Conservation (phyloP, 2,888 invertebrate species). For the Megaustenia siamemsis region DNA sequence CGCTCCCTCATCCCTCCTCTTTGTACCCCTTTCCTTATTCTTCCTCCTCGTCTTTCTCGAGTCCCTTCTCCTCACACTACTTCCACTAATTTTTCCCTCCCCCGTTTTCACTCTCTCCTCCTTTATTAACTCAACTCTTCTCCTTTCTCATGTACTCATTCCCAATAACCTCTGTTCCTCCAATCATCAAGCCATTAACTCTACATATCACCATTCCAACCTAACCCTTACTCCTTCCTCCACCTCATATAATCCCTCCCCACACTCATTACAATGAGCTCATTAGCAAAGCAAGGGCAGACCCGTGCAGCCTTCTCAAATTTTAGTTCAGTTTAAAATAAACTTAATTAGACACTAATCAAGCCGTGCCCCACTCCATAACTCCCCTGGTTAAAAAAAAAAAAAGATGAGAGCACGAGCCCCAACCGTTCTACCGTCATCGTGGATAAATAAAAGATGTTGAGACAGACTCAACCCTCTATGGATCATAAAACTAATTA, state of each 20-base stretch:
- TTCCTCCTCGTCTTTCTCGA: neutral
- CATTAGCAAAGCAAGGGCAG: neutral
- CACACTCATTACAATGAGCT: slow-evolving; percentile 28
- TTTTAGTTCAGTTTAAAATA: slow-evolving; percentile 30
- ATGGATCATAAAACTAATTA: slow-evolving; percentile 35
- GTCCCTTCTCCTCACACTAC: neutral
- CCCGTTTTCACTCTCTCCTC: neutral
- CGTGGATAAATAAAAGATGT: slow-evolving; percentile 40
- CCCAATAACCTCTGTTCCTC: no score
- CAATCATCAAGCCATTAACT: no score
- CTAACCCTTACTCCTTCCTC: neutral
- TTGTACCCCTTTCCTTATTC: neutral
- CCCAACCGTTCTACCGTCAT: neutral
- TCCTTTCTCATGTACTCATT: no score
- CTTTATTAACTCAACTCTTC: neutral
- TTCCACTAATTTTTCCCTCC: neutral
- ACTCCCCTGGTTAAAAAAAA: no score
- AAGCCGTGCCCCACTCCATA: neutral
- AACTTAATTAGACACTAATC: slow-evolving; percentile 40
- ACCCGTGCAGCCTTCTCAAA: slow-evolving; percentile 9
- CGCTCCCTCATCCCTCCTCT: neutral
- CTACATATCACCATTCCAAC: no score
- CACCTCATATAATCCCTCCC: neutral
- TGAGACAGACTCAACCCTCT: neutral
- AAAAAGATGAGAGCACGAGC: no score